Conservation (phyloP, 2,888 invertebrate species). For the Diaprepes abbreviatus region DNA sequence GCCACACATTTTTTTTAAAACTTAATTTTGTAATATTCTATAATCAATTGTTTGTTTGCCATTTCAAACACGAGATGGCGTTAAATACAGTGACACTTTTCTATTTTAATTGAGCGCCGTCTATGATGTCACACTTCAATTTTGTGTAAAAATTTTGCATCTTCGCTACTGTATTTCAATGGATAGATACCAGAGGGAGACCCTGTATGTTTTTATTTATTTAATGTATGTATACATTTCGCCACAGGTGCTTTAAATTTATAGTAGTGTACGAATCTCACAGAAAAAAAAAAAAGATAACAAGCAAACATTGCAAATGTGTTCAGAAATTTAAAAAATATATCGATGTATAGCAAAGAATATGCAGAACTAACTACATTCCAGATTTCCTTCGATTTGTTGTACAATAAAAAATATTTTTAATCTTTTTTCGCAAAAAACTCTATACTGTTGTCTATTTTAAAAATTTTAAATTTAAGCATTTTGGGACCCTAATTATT, state of each 20-base stretch:
- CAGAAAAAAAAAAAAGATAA: constrained; percentile 40
- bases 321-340: constrained; percentile 52
- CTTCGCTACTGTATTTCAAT: no score
- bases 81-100: no score
- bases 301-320: constrained; percentile 52
- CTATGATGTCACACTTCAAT: no score
- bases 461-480: constrained; percentile 45
- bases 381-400: constrained; percentile 54
- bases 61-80: no score
- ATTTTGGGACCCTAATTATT: constrained; percentile 54
- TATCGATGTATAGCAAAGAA: constrained; percentile 44
- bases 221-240: constrained; percentile 36
- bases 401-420: constrained; percentile 58
- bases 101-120: no score
- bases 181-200: not conserved
- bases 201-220: constrained; percentile 33
- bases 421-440: constrained; percentile 55
- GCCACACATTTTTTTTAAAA: no score
- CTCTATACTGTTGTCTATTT: constrained; percentile 51
- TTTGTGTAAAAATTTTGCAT: no score
- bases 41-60: no score
- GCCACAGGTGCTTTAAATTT: constrained; percentile 55
- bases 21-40: no score
- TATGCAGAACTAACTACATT: constrained; percentile 54
- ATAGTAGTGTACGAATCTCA: constrained; percentile 52